Base-by-base conservation (phyloP, 2,113 vertebrate genomes). In the Cyprinus carpio region DNA sequence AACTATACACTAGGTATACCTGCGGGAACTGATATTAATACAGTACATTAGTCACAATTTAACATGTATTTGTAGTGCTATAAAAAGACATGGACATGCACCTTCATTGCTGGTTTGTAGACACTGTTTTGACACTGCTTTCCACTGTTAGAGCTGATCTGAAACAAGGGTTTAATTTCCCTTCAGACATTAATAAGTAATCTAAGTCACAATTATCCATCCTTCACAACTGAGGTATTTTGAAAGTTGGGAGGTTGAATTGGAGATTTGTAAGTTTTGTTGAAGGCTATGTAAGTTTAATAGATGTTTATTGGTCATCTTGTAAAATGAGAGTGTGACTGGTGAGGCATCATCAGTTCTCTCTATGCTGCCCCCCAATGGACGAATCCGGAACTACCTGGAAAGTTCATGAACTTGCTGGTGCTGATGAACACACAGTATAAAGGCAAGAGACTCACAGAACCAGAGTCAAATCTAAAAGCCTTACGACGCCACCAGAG, bases 141-240 rank as follows among this genome's bases (percentile, higher is more conserved):
- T 72, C 25, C 6, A 40, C 69, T 37, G 31, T 69, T 69, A n/a
- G n/a, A n/a, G 65, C 65, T 37, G 65, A 65, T 29, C 25, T 64
- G 25, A 64, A 64, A 2, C 4, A 2, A 29, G n/a, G 60, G 62
- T 64, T 64, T 15, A 29, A 13, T 64, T 16, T 29, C 13, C 4
- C 25, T 12, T 40, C 20, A 37, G 69, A 72, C 31, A 72, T 20
- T 72, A 20, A 40, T 40, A 40, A 40, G 2, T n/a, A 0, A n/a
- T 72, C 34, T n/a, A 43, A 74, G n/a, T 74, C 37, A 74, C 69
- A 74, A 43, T 74, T 43, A 40, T 74, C 69, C 20, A 43, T 74
- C 6, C 15, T 65, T 65, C 62, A 62, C 58, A 64, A 25, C 25
- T 64, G 12, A 64, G 2, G 2, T 65, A 8, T 65, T 8, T 65